Evolutionary conservation across 1,140 invertebrate genomes (phyloP), one percentile per base, ranked within the genome.

Genomic region (Andrena cerasifolii): DNA sequence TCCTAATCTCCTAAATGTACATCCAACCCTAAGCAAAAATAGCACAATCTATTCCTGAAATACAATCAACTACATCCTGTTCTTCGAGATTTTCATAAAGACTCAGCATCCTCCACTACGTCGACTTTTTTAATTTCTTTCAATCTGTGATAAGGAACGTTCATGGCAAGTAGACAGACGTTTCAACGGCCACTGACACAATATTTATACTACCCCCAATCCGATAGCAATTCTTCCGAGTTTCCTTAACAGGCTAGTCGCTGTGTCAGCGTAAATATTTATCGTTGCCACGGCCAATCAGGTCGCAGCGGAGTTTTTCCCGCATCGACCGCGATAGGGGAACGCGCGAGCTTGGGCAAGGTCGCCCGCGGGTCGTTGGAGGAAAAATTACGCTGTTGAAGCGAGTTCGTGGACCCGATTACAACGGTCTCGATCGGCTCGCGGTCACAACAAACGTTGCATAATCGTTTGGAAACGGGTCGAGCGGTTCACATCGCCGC

Each of bases 371-470:
- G 21, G 18, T 33, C 26, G n/a, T 49, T 28, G n/a, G 56, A 12
- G 28, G 56, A 61, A 51, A 36, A 72, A 36, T 74, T 24, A 3
- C 21, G 31, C 16, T 31, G 45, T 12, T 31, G 6, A 6, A 49
- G 47, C 47, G 21, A 49, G 14, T 18, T 49, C n/a, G 21, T 14
- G 7, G 31, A 2, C 31, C 33, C 56, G 56, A 56, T 56, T 26
- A 33, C 54, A 58, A 58, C 58, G 12, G n/a, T 40, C 33, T 61
- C 49, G 33, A 67, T 67, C 47, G 49, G 49, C n/a, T 53, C 26
- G 49, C 28, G 18, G 31, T n/a, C n/a, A 33, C 45, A 67, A 83
- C 74, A 83, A 78, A 83, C 36, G 78, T 83, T 83, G 79, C 70
- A 75, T 80, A 80, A 83, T 71, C 61, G 36, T 16, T 26, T 21